Evolutionary conservation across 2,797 vertebrate genomes (phyloP), one percentile per base, ranked within the genome.

Genomic region (Kryptopterus vitreolus): DNA sequence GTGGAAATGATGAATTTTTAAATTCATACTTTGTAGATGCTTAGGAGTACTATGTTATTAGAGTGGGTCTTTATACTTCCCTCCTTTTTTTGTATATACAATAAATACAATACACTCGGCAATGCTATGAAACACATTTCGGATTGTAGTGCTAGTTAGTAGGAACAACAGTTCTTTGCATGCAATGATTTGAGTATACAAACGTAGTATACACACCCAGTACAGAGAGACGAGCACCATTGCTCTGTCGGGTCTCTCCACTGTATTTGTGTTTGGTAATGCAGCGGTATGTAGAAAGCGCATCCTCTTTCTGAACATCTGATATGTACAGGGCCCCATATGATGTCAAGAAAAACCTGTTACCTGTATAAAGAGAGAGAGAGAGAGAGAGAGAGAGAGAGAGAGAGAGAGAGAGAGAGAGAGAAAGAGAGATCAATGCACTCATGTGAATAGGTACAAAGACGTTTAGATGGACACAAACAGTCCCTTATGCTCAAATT

Each of bases 181-280:
- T 66, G 35, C 43, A 24, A 0, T 68, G 16, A 26, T 15, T 46
- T 8, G 12, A 24, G 38, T 46, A n/a, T 15, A 69, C 12, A 50
- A 69, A 69, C 6, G 43, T 15, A 26, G 33, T 8, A 59, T 48
- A 78, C 78, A 70, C 73, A 95, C 98, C 98, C 94, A 97, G 95
- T 91, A 99, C 97, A 0, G 96, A 98, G 87, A 99, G 97, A 61
- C 98, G 91, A 87, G 97, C 98, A 57, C 97, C 97, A 18, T 99
- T 99, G 93, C 98, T 99, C 93, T 99, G 97, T 59, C 97, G 94
- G 18, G 97, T 98, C 92, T 99, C 98, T 83, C 98, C 97, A 16
- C 96, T 99, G 91, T 99, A 98, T 87, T 98, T 98, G 95, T 99
- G 97, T 92, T 96, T 97, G 92, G 98, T 99, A 92, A 98, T 97